Conservation (phyloP, 2,113 vertebrate species). For the Proterorhinus semilunaris region DNA sequence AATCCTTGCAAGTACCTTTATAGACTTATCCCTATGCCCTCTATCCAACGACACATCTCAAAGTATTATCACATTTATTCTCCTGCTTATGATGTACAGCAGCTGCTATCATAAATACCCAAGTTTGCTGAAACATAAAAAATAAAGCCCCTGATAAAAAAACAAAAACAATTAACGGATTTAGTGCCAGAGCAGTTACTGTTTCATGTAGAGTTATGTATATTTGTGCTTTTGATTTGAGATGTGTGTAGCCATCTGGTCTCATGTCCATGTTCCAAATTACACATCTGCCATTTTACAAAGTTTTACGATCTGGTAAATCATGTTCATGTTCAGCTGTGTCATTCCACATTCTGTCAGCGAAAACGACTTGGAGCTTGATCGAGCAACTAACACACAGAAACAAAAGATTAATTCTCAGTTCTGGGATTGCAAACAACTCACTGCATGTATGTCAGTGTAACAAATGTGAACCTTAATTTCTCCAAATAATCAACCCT, state of each 20-base stretch:
- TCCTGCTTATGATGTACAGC: not conserved
- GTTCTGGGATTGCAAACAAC: constrained; percentile 66
- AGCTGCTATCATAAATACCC: not conserved
- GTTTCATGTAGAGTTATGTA: constrained; percentile 59
- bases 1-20: not conserved
- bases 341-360: constrained; percentile 43
- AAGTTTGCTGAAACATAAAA: not conserved
- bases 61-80: not conserved
- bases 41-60: not conserved
- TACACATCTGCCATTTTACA: constrained; percentile 27
- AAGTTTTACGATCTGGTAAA: constrained; percentile 33
- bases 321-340: constrained; percentile 51
- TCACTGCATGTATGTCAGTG: not conserved
- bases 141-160: not conserved
- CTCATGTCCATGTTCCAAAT: constrained; percentile 41
- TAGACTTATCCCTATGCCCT: not conserved
- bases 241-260: constrained; percentile 58
- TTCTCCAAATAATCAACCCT: too few species aligned
- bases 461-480: too few species aligned
- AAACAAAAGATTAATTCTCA: not conserved
- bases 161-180: not conserved
- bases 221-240: constrained; percentile 66
- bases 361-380: constrained; percentile 37
- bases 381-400: constrained; percentile 24
- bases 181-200: constrained; percentile 18